Percentiles rank a stretch among this genome's conserved stretches.
These are phyloP conservation scores for Zaprionus tsacasi DNA, from an alignment of 1,140 invertebrate species.

Conservation along the genomic window DNA sequence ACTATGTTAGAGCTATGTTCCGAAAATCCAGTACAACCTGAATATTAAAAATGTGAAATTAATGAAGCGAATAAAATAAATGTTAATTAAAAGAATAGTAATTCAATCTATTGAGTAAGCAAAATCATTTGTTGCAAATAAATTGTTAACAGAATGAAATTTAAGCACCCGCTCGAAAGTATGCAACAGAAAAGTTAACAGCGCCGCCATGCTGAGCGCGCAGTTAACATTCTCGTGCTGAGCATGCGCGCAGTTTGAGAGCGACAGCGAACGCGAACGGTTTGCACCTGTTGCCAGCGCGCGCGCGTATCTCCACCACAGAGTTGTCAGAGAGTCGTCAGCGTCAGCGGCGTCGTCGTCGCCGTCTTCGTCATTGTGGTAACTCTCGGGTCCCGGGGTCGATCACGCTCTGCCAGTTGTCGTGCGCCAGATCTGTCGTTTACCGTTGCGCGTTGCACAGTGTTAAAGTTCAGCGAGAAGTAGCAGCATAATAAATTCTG, in stretches of 20 bases:
- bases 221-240: background rate
- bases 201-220: background rate
- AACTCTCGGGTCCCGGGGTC: conserved; percentile 43
- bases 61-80: background rate
- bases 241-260: conserved; percentile 50
- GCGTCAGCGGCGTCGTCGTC: conserved; percentile 4
- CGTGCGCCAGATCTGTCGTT: conserved; percentile 77
- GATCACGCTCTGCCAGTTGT: conserved; percentile 59
- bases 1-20: background rate
- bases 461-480: conserved; percentile 47
- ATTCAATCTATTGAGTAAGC: too few relatives aligned
- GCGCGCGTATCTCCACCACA: background rate
- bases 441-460: conserved; percentile 53
- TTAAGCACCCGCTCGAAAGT: background rate
- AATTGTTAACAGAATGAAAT: background rate
- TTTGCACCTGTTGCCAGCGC: conserved; percentile 62
- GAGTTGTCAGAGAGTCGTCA: background rate
- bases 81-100: background rate
- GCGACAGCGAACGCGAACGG: conserved; percentile 53
- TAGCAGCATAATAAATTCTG: conserved; percentile 11
- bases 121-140: background rate
- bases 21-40: background rate
- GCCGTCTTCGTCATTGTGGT: background rate
- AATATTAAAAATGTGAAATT: background rate
- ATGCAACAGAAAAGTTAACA: conserved; percentile 29